Conservation (phyloP, 2,797 vertebrate species). For the Perodicticus potto region DNA sequence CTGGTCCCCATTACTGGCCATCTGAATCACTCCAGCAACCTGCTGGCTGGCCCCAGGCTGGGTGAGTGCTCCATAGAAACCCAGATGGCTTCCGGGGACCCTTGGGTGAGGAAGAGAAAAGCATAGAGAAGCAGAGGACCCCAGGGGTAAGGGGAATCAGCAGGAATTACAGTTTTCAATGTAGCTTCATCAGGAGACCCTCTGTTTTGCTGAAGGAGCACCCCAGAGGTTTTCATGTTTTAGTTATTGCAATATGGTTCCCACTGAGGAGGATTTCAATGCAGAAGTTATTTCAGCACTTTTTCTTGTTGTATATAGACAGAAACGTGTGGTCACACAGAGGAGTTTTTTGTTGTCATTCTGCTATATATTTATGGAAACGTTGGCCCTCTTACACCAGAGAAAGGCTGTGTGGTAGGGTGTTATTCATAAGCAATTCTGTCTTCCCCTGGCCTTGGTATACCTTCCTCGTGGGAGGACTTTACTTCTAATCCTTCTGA, state of each 20-base stretch:
- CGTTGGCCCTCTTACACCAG: neutral
- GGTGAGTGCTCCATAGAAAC: neutral
- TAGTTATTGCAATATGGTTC: slow-evolving; percentile 23
- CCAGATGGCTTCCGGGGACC: neutral
- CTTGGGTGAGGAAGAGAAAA: neutral
- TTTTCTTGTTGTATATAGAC: neutral
- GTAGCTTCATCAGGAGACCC: neutral
- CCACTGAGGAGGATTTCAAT: neutral
- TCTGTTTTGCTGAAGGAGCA: slow-evolving; percentile 43
- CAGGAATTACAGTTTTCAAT: slow-evolving; percentile 1
- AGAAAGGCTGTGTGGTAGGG: neutral
- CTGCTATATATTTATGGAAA: neutral
- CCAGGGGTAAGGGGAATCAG: neutral
- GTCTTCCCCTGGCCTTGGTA: neutral
- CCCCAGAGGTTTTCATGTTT: neutral
- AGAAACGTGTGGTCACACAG: slow-evolving; percentile 20
- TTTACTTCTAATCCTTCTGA: neutral
- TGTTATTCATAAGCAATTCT: neutral
- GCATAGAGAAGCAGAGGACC: neutral
- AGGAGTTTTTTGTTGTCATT: slow-evolving; percentile 23
- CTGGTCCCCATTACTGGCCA: neutral
- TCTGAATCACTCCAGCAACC: neutral
- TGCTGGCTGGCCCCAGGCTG: neutral
- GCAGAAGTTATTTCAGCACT: neutral
- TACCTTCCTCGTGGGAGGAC: neutral